Evolutionary conservation across 37 sponge, comb jelly and placozoan species (phyloP).

Genomic region (Aplysina aerophoba): DNA sequence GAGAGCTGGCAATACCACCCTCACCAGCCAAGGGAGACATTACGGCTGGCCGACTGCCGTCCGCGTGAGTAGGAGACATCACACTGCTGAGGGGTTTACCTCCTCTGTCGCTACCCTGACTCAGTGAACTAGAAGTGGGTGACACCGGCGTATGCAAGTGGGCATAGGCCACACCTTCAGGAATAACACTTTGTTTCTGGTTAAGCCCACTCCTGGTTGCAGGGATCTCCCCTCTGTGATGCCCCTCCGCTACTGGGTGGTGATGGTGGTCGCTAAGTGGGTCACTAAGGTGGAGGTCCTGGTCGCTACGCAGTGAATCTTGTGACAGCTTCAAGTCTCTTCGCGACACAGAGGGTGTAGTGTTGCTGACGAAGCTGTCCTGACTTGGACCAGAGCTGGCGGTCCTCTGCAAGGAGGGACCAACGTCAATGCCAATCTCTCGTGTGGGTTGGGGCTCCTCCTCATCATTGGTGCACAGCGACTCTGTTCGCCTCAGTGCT

Average conservation of each 20-base stretch:
- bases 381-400: not conserved
- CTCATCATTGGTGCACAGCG: not conserved
- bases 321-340: conserved; percentile 18
- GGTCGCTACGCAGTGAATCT: conserved; percentile 2
- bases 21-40: not conserved
- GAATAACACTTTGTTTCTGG: not conserved
- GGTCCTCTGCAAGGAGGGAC: not conserved
- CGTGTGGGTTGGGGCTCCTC: not conserved
- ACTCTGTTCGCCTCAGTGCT: not conserved
- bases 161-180: too few relatives aligned
- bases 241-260: not conserved
- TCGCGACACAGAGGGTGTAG: not conserved
- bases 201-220: not conserved
- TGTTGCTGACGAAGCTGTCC: not conserved
- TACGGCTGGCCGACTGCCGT: not conserved
- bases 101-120: conserved; percentile 14
- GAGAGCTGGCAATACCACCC: too few relatives aligned
- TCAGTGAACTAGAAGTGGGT: not conserved
- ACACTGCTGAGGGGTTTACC: not conserved
- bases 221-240: not conserved
- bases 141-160: not conserved
- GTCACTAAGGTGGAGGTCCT: not conserved
- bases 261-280: not conserved
- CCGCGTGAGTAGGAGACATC: not conserved
- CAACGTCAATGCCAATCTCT: conserved; percentile 69